Evolutionary conservation across 2,888 invertebrate species (phyloP).

Genomic region (Nebria brevicollis): DNA sequence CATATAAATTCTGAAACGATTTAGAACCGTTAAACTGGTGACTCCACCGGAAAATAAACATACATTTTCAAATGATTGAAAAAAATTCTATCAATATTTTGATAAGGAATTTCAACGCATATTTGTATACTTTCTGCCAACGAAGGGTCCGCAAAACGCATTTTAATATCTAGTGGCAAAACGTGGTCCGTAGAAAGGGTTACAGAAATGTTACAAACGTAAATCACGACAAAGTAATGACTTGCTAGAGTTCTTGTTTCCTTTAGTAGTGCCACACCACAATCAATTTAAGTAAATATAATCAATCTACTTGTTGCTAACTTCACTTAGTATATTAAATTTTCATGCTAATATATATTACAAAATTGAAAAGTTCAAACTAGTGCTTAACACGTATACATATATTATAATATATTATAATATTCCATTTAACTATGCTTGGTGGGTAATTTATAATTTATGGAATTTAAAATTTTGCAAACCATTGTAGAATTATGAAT

Average conservation of each 20-base stretch:
- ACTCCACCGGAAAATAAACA: neutral
- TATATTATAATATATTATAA: neutral
- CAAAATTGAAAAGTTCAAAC: neutral
- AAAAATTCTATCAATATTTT: neutral
- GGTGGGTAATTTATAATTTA: too few relatives aligned
- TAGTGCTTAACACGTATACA: neutral
- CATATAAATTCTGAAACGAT: too few relatives aligned
- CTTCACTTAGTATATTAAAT: neutral
- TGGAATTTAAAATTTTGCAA: too few relatives aligned
- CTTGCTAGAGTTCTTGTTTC: neutral
- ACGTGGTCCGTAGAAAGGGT: neutral
- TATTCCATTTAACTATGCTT: neutral
- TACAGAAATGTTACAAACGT: too few relatives aligned
- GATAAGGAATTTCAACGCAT: neutral
- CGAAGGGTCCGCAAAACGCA: neutral
- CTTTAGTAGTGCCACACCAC: neutral
- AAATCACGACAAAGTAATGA: neutral
- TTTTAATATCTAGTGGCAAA: neutral
- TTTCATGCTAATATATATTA: neutral
- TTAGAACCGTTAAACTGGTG: too few relatives aligned
- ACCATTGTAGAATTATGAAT: too few relatives aligned
- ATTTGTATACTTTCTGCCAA: neutral
- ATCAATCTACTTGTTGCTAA: slow-evolving; percentile 1
- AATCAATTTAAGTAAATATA: neutral
- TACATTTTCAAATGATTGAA: neutral